Evolutionary conservation across 2,888 invertebrate species (phyloP).

Genomic region (Limnephilus marmoratus): DNA sequence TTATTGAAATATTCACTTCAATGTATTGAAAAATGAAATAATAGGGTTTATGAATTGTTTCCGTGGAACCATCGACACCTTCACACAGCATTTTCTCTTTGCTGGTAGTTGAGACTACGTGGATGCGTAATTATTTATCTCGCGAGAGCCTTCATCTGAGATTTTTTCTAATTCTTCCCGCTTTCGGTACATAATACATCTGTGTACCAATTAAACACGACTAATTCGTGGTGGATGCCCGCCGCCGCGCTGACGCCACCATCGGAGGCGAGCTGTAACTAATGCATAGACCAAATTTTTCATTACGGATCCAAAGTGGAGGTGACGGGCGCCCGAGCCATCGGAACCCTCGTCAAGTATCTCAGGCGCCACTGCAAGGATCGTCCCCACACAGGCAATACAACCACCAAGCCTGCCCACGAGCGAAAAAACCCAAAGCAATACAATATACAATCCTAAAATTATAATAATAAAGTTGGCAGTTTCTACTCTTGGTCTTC

Average conservation of each 20-base stretch:
- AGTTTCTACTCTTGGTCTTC: background rate
- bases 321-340: conserved; percentile 51
- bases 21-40: no score
- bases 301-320: conserved; percentile 48
- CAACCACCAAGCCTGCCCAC: background rate
- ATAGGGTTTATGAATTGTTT: background rate
- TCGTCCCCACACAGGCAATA: background rate
- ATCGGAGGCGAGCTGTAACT: conserved; percentile 40
- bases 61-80: background rate
- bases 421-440: background rate
- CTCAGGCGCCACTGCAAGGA: conserved; percentile 43
- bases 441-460: background rate
- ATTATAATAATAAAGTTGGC: background rate
- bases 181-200: conserved; percentile 23
- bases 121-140: background rate
- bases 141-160: background rate
- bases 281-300: conserved; percentile 48
- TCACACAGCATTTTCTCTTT: background rate
- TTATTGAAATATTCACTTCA: background rate
- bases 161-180: background rate
- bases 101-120: background rate
- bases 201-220: conserved; percentile 44
- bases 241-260: conserved; percentile 45
- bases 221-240: conserved; percentile 36
- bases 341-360: conserved; percentile 55